phyloP scores from a whole-genome alignment of 2,113 vertebrate genomes.

The Xiphias gladius region DNA sequence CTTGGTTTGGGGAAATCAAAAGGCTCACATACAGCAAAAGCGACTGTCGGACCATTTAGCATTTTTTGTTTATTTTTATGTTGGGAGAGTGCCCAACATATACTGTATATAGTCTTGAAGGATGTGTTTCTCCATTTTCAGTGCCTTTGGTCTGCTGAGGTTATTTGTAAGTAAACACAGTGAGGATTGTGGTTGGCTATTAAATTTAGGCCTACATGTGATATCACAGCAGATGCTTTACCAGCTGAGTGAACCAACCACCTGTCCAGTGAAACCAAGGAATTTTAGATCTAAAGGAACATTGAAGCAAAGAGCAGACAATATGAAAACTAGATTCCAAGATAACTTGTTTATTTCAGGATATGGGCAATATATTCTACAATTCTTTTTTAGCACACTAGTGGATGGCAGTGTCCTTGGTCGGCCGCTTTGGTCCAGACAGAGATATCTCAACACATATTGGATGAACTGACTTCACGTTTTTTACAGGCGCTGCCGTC shows the following conservation, averaged over 20 bases:
- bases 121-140: constrained; percentile 40
- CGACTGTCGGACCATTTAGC: constrained; percentile 81
- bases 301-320: neutral
- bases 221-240: constrained; percentile 18
- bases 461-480: no score
- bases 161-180: constrained; percentile 42
- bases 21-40: constrained; percentile 81
- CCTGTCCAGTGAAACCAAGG: constrained; percentile 17
- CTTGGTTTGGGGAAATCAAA: constrained; percentile 86
- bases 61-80: constrained; percentile 59
- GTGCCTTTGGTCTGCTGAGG: constrained; percentile 26
- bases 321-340: neutral
- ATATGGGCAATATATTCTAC: no score
- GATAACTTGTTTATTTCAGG: neutral
- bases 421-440: rapidly evolving
- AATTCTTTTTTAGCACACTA: neutral
- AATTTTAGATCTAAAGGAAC: neutral
- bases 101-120: constrained; percentile 22
- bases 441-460: neutral
- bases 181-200: neutral
- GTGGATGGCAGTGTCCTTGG: neutral
- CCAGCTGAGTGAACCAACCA: constrained; percentile 1
- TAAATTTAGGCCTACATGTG: neutral
- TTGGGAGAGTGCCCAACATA: constrained; percentile 31
- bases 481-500: no score